Base-by-base conservation (phyloP, 2,797 vertebrate genomes). In the Galagoides demidoff region DNA sequence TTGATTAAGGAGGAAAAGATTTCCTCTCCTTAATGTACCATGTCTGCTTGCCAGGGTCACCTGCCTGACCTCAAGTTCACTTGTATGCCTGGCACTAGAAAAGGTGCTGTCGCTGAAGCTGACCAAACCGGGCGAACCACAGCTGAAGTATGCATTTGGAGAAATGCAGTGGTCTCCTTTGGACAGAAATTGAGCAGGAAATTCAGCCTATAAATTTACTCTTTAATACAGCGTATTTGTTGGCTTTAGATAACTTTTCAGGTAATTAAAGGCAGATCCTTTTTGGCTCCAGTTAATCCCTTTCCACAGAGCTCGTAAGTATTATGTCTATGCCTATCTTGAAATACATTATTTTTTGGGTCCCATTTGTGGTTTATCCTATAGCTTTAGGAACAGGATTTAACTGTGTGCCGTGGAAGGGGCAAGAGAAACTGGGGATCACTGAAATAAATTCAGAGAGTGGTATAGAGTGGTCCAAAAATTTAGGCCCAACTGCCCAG, bases 1-100 rank as follows among this genome's bases (percentile, higher is more conserved):
- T 96, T 96, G 92, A 81, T 96, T 95, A 97, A 93, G 5, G 90
- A 92, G 92, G 39, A 82, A 97, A 97, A 93, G 81, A 95, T 90
- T 97, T 95, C 78, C 85, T 94, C 89, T 97, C 95, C 76, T 85
- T 45, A 76, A 77, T 89, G 86, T 66, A 89, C 97, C 73, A 57
- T 57, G 92, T 81, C 39, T 86, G 84, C 19, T 90, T 96, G 95
- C 89, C 84, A 73, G 85, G 92, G 84, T 88, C 79, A 96, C 89
- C 59, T 52, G 88, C 63, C 52, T 95, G 92, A 92, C 89, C 78
- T 63, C 34, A 87, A 79, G 70, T 92, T 96, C 57, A 71, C 70
- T 74, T 70, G 66, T 63, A 68, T 27, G 68, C 68, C 29, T 78
- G 92, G n/a, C 66, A 14, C 61, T 43, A 27, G n/a, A 31, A 31